Evolutionary conservation across 2,888 invertebrate species (phyloP), one percentile per base, ranked within the genome.

Genomic region (Synanthedon myopaeformis): DNA sequence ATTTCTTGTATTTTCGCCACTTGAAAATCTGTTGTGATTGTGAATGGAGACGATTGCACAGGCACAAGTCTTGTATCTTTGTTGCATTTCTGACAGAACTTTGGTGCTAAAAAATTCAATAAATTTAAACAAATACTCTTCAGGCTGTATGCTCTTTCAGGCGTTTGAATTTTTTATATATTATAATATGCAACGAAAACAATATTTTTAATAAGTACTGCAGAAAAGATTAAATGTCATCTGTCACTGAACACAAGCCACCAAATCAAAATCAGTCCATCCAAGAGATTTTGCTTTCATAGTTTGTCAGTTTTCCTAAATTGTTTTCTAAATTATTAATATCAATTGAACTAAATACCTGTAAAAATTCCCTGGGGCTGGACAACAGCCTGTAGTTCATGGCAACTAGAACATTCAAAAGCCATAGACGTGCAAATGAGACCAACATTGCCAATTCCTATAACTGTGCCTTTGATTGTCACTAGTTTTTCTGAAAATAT

Each of bases 1-100:
- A 93, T 90, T 76, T 97, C 97, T 75, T 96, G 95, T 56, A 97
- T 82, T 67, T 94, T 92, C 53, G 97, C 90, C 13, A 90, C 91
- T 84, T 97, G 97, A 84, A 92, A 93, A 63, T 93, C 92, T 35
- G 92, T 89, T 6, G 95, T 94, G 63, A 89, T 91, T 3, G 95
- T 94, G 62, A 91, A 90, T 0, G 90, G 88, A 1, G 94, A 94
- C 50, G 90, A 89, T 56, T 91, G 88, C 42, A 91, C 63, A 0
- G 92, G 89, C 54, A 87, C 84, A 77, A 93, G 93, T 65, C 90
- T 90, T n/a, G 89, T 88, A 14, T 90, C 86, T 23, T 87, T 76
- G 52, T 84, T 79, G 57, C 93, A 92, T 56, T 83, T 87, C 55
- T 88, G 72, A 85, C 90, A 67, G 89, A 92, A 73, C 87, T 89